Percentiles rank a stretch among this genome's conserved stretches.
These are phyloP conservation scores for Asarcornis scutulata DNA, from an alignment of 2,113 vertebrate species.

Conservation along the genomic window DNA sequence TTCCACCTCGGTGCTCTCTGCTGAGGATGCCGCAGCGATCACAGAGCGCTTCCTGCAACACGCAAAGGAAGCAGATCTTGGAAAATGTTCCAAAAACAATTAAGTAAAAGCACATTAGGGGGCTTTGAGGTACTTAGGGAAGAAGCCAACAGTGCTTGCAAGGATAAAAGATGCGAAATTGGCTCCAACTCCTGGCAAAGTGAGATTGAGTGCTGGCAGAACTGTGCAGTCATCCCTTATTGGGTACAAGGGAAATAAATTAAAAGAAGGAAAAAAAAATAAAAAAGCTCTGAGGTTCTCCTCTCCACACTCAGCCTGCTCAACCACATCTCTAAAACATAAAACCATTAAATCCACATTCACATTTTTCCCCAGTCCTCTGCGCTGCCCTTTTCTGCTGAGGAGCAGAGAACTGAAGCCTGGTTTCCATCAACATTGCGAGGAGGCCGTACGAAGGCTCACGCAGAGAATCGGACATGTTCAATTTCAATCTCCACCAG, in stretches of 20 bases:
- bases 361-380: slow-evolving; percentile 1
- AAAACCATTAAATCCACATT: slow-evolving; percentile 55
- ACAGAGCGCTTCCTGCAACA: background rate
- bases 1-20: background rate
- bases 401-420: background rate
- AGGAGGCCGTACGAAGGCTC: background rate
- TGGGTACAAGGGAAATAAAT: background rate
- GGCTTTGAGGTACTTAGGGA: background rate
- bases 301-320: background rate
- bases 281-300: background rate
- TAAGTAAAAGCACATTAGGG: background rate
- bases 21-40: background rate
- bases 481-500: slow-evolving; percentile 51
- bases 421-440: slow-evolving; percentile 52
- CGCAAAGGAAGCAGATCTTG: background rate
- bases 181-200: background rate
- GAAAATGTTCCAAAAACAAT: background rate
- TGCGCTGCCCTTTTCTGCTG: slow-evolving; percentile 36
- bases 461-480: background rate
- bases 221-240: background rate
- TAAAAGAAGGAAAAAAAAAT: background rate
- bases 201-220: background rate
- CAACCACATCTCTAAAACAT: background rate
- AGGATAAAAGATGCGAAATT: background rate
- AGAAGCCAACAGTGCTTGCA: background rate